Percentiles rank a stretch among this genome's conserved stretches.
phyloP scores from a whole-genome alignment of 2,797 vertebrate genomes.

The Leptoclinus maculatus region DNA sequence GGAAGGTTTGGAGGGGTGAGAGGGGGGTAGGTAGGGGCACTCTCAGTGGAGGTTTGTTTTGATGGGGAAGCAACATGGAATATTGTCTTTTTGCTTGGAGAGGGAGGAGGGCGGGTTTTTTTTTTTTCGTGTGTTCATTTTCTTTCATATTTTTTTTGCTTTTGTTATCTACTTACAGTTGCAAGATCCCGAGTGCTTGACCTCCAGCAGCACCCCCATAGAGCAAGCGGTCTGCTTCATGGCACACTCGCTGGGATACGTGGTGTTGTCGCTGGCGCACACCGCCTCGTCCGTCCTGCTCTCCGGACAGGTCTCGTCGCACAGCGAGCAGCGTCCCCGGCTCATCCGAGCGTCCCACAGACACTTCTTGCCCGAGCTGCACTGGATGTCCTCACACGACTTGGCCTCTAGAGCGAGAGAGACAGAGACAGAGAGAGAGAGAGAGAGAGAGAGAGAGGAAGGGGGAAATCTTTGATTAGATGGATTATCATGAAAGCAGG shows the following conservation, averaged over 20 bases:
- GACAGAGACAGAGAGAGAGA: neutral
- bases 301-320: constrained; percentile 92
- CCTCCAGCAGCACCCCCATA: constrained; percentile 93
- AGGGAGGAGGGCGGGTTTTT: constrained; percentile 40
- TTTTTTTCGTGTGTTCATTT: constrained; percentile 38
- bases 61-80: constrained; percentile 84
- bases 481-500: constrained; percentile 46
- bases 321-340: constrained; percentile 93
- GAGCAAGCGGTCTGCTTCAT: constrained; percentile 98
- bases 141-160: constrained; percentile 46
- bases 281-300: constrained; percentile 94
- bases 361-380: constrained; percentile 93
- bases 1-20: constrained; percentile 43
- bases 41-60: constrained; percentile 53
- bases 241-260: constrained; percentile 96
- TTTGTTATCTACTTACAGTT: constrained; percentile 96
- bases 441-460: constrained; percentile 23
- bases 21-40: constrained; percentile 53
- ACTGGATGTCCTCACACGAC: constrained; percentile 98
- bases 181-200: constrained; percentile 98
- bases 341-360: constrained; percentile 95
- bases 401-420: constrained; percentile 90
- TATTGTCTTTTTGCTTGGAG: constrained; percentile 81
- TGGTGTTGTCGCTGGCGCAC: constrained; percentile 98
- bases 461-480: constrained; percentile 55